Evolutionary conservation across 1,140 invertebrate genomes (phyloP).

Genomic region (Hormaphis cornu): DNA sequence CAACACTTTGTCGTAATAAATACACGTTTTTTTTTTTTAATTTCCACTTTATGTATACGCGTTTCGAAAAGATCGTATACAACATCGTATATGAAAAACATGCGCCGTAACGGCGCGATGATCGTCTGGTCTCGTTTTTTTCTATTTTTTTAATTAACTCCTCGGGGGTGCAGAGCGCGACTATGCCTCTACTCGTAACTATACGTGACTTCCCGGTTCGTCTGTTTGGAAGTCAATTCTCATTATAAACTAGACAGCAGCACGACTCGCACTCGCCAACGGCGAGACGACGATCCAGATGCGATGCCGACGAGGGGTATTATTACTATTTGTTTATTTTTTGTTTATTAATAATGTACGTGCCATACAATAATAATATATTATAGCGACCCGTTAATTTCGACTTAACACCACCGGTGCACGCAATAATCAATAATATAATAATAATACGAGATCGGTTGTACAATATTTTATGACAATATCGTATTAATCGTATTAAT

Average conservation of each 20-base stretch:
- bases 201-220: conserved; percentile 20
- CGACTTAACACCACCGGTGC: not conserved
- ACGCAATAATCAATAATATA: too few species aligned
- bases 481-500: not conserved
- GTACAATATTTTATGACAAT: not conserved
- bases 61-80: too few species aligned
- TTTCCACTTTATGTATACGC: too few species aligned
- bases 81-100: too few species aligned
- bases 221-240: conserved; percentile 13
- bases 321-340: not conserved
- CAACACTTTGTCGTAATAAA: too few species aligned
- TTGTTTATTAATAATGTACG: not conserved
- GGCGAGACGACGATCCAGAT: not conserved
- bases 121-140: too few species aligned
- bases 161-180: not conserved
- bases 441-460: not conserved
- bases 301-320: not conserved
- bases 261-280: not conserved
- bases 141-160: conserved; percentile 31
- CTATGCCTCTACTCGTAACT: too few species aligned
- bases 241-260: conserved; percentile 5
- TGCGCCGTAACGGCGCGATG: conserved; percentile 15
- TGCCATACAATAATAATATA: not conserved
- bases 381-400: not conserved
- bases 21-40: too few species aligned